Base-by-base conservation (phyloP, 2,888 invertebrate species). In the Oscheius sp. region DNA sequence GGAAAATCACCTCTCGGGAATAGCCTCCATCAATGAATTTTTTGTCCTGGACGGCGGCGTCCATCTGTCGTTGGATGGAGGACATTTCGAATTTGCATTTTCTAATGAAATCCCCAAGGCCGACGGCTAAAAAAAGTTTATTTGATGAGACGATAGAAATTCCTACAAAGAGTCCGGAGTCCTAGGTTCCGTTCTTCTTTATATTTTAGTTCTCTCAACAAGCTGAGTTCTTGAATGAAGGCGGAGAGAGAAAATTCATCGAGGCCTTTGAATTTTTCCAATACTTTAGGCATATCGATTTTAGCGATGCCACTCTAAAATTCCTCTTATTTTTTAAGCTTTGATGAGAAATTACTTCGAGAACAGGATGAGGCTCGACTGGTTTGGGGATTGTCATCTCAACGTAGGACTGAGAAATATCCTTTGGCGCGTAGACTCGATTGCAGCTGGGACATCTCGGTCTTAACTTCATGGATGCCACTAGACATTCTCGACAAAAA, bases 31-130 rank as follows among this genome's bases (percentile, higher is more conserved):
- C 55, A 20, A 55, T 34, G 34, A 55, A 55, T 1, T 55, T 33
- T 34, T 55, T 55, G 34, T 55, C 55, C 55, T 55, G 55, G 34
- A 55, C n/a, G 25, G 55, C 55, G 12, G 55, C 55, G 17, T 55
- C 34, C n/a, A 34, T 55, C 25, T 34, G 17, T 15, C 34, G 12
- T 6, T 15, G 2, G 8, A 55, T 8, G 6, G 34, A 17, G 33
- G 33, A 33, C 2, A 55, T 55, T n/a, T 37, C 55, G 17, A 23
- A 55, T 20, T 34, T 55, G 37, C 23, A 20, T 23, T 37, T 55
- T 34, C 34, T 55, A 12, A 55, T 17, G 8, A 55, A 34, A 5
- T 55, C 55, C 20, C 4, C 34, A 5, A 33, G 12, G 15, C 55
- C 55, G 3, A 34, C 23, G 6, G 55, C 55, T 55, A 20, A 1